Base-by-base conservation (phyloP, 2,797 vertebrate species). In the Thaleichthys pacificus region DNA sequence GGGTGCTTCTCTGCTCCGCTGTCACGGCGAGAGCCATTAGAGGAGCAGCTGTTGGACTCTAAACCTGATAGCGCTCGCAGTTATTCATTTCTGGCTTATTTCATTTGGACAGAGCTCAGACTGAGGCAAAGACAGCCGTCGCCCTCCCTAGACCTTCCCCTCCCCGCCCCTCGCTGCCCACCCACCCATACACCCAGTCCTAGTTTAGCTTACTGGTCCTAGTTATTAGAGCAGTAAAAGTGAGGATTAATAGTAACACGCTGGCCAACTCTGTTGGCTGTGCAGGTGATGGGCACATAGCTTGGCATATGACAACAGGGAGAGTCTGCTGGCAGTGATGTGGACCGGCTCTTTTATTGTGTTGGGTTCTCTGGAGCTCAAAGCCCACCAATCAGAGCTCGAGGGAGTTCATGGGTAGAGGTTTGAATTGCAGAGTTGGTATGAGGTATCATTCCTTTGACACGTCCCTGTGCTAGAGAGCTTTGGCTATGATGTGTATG, bases 81-180 rank as follows among this genome's bases (percentile, higher is more conserved):
- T 71, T 75, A 56, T 72, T 75, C 51, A 75, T 72, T 68, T 77
- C 58, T 51, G 70, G 70, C 67, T 79, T 72, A 75, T 49, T 69
- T 30, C 35, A 22, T 72, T 78, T 77, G 76, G 74, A 77, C 68
- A 42, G 67, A 17, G 54, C 72, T 68, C 42, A 42, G 51, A 19
- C 24, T 63, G 38, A 69, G 67, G 61, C 38, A 24, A 66, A 72
- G n/a, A 35, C 32, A 71, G 28, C 42, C 26, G 11, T 32, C n/a
- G 9, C 42, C 42, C 61, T n/a, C 70, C 63, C 42, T 24, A 68
- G 66, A 57, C 15, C 14, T 56, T 28, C 30, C 12, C 42, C 32
- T 38, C 35, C 72, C 61, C 4, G 3, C 6, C 51, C 51, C 49
- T 51, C 49, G 12, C 12, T 17, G 17, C 49, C 12, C 14, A 56